Base-by-base conservation (phyloP, 1,140 invertebrate genomes). In the Pteromalus puparum region DNA sequence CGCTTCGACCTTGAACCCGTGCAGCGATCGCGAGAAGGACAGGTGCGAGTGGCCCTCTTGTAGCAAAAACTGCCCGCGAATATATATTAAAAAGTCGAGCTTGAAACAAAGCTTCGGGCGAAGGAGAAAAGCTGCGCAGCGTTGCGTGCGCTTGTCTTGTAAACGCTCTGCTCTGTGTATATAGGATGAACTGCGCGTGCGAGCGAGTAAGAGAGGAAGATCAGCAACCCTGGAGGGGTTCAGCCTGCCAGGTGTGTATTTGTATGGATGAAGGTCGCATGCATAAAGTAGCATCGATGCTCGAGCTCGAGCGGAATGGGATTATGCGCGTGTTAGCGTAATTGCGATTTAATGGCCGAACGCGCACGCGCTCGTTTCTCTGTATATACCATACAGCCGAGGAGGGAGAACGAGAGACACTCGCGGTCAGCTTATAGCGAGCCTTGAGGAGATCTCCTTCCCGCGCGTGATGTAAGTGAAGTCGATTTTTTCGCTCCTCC, bases 251-350 rank as follows among this genome's bases (percentile, higher is more conserved):
- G 53, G 53, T 61, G 53, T 61, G 67, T 30, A 70, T 70, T 30
- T 26, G 28, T 30, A 70, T 30, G 67, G 67, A 70, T 30, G 67
- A 74, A 42, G 72, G 72, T 74, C 34, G 72, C 72, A 74, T 42
- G 72, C 30, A 74, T 74, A 74, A 74, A 34, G 28, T 70, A 12
- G 28, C 24, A 70, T 70, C 68, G 28, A 70, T 70, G 68, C 34
- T 18, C 28, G 72, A 74, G 34, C 18, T n/a, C 72, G 24, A 18
- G 13, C 67, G 28, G 67, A 38, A 74, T 61, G 53, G 28, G 26
- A 74, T 74, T 74, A 74, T 74, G 72, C 34, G 28, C 28, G 72
- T 70, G 28, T 70, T 30, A 74, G 72, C 72, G 28, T 74, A 42
- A 74, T 74, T 74, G 72, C 28, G 21, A 74, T 38, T 74, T 74